Percentiles rank a stretch among this genome's conserved stretches.
These are phyloP conservation scores for Pocota personata DNA, from an alignment of 2,888 invertebrate genomes.

Conservation along the genomic window DNA sequence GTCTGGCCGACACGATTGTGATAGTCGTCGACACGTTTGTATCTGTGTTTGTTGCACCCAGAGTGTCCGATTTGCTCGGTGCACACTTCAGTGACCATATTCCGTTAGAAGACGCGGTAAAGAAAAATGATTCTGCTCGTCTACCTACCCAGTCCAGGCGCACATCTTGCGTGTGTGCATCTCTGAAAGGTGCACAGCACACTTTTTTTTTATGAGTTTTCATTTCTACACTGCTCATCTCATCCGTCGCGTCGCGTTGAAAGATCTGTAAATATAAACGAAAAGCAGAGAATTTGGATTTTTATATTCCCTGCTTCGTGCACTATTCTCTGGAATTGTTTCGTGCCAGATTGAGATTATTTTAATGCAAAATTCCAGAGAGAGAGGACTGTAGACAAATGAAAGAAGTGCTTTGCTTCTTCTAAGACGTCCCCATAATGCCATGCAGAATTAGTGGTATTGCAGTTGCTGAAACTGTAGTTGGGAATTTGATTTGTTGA, in stretches of 20 bases:
- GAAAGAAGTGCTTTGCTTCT: conserved; percentile 13
- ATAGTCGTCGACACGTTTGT: conserved; percentile 1
- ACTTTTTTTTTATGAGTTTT: conserved; percentile 45
- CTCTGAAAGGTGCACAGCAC: conserved; percentile 29
- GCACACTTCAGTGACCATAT: conserved; percentile 57
- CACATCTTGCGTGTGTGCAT: conserved; percentile 36
- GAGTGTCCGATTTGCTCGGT: conserved; percentile 56
- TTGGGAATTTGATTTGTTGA: conserved; percentile 59
- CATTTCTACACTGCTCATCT: conserved; percentile 11
- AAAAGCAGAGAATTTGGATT: conserved; percentile 27
- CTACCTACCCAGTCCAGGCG: not conserved
- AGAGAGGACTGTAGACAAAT: not conserved
- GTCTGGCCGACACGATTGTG: conserved; percentile 22
- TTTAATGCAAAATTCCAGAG: conserved; percentile 38
- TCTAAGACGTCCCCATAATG: conserved; percentile 9
- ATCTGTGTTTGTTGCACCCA: not conserved
- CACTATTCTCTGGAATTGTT: conserved; percentile 55
- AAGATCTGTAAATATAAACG: conserved; percentile 40
- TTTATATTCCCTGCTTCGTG: conserved; percentile 2
- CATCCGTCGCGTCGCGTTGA: conserved; percentile 11
- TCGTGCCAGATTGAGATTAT: conserved; percentile 64
- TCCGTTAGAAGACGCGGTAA: conserved; percentile 60
- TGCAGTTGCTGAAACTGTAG: conserved; percentile 59
- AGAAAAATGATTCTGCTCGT: conserved; percentile 43
- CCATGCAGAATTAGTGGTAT: conserved; percentile 28